A percentile compares a stretch with the other conserved stretches of the same genome.
Evolutionary conservation across 2,113 vertebrate species (phyloP).

Genomic region (Aegypius monachus): DNA sequence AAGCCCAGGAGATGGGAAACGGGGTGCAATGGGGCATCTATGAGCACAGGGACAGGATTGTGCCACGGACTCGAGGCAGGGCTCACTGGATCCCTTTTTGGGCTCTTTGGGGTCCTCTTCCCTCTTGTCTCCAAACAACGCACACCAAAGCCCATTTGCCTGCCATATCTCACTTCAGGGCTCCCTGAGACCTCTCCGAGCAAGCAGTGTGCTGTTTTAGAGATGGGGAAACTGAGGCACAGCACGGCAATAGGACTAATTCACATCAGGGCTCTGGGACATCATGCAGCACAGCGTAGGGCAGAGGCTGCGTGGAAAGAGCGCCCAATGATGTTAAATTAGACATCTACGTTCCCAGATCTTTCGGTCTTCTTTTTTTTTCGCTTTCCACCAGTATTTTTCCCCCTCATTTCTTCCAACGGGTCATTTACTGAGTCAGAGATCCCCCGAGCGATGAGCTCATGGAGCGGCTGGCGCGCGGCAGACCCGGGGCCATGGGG

Average conservation of each 20-base stretch:
- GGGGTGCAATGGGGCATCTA: background rate
- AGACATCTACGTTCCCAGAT: background rate
- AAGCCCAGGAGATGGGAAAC: background rate
- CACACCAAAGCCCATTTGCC: rapidly evolving
- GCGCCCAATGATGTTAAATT: rapidly evolving
- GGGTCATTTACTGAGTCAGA: background rate
- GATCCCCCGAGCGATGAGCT: constrained; percentile 32
- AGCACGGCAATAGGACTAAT: rapidly evolving
- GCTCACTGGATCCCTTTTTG: background rate
- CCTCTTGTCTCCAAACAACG: background rate
- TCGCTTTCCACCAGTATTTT: background rate
- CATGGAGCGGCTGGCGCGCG: background rate
- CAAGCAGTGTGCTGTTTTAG: rapidly evolving
- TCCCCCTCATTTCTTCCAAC: background rate
- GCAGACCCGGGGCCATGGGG: background rate
- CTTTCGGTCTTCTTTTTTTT: background rate
- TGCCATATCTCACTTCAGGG: rapidly evolving
- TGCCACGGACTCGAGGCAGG: rapidly evolving
- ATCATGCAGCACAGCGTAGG: rapidly evolving
- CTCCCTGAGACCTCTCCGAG: background rate
- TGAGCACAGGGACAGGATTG: background rate
- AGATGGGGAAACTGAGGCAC: background rate
- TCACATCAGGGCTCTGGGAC: rapidly evolving
- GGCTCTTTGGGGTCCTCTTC: background rate
- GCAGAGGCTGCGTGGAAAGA: background rate